Base-by-base conservation (phyloP, 2,888 invertebrate species). In the Papilio gigon region DNA sequence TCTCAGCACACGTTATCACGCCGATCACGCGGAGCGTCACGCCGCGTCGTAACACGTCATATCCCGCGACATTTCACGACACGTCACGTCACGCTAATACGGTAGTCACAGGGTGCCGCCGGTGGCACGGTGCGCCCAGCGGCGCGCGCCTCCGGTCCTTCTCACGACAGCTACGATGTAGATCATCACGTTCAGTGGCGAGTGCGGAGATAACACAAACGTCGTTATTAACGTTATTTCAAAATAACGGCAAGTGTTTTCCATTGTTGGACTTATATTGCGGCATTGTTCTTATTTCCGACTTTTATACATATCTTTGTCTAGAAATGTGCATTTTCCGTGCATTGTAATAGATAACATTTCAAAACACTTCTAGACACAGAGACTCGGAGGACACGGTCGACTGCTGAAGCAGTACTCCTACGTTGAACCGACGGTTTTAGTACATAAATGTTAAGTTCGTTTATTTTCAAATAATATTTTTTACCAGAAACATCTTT, bases 21-120 rank as follows among this genome's bases (percentile, higher is more conserved):
- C 53, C n/a, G n/a, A 53, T 25, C 50, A 27, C 25, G 27, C 50
- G 27, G 11, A 6, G 12, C 50, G 25, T 50, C 25, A 53, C 50
- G 27, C 2, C 2, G 27, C 50, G 25, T 6, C 27, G 14, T 27
- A 30, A n/a, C 44, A 44, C 20, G 44, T 22, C 22, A 22, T 8
- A 22, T 22, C 44, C 0, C 44, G 44, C 22, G 17, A 40, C 40
- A 40, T 17, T n/a, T n/a, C 42, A 42, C 8, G 22, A 44, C 44
- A 44, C 12, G 20, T 44, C 44, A 44, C 44, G 44, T 44, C 44
- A 44, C 9, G 20, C 20, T 44, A 44, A 44, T 20, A 44, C 47
- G 47, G n/a, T n/a, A n/a, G n/a, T 47, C 22, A 12, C 47, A 3
- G 47, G 12, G 22, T 47, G 22, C 22, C 22, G 17, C 17, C 11